Conservation (phyloP, 2,888 invertebrate genomes). For the Siphlonurus alternatus region DNA sequence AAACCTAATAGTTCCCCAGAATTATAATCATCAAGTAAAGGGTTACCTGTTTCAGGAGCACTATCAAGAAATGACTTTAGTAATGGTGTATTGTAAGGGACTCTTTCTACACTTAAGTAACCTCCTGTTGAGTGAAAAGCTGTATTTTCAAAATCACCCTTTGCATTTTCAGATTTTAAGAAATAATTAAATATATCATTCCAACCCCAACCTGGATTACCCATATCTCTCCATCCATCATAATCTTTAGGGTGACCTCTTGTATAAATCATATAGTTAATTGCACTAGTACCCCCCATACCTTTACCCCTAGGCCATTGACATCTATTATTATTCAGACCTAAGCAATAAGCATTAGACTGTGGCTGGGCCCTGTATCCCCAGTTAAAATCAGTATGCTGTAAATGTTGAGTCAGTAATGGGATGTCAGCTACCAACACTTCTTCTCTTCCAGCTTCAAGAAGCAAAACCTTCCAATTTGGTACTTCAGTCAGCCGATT, state of each 20-base stretch:
- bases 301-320: constrained; percentile 64
- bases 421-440: constrained; percentile 60
- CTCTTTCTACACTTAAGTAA: constrained; percentile 26
- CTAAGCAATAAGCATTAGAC: constrained; percentile 29
- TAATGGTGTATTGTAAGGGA: constrained; percentile 16
- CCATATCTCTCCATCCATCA: constrained; percentile 53
- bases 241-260: constrained; percentile 54
- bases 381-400: constrained; percentile 50
- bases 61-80: constrained; percentile 8
- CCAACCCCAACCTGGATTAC: constrained; percentile 58
- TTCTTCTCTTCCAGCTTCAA: constrained; percentile 56
- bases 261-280: constrained; percentile 70
- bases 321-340: constrained; percentile 30
- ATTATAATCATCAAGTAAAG: constrained; percentile 32
- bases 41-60: constrained; percentile 6
- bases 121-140: constrained; percentile 23
- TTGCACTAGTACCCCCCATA: constrained; percentile 61
- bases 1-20: constrained; percentile 39
- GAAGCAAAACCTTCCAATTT: constrained; percentile 45
- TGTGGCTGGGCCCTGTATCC: constrained; percentile 31
- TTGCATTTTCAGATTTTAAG: constrained; percentile 12
- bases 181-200: constrained; percentile 29
- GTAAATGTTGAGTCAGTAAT: constrained; percentile 51
- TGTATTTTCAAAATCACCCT: constrained; percentile 3
- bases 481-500: constrained; percentile 34